Base-by-base conservation (phyloP, 1,140 invertebrate species). In the Diprion similis region DNA sequence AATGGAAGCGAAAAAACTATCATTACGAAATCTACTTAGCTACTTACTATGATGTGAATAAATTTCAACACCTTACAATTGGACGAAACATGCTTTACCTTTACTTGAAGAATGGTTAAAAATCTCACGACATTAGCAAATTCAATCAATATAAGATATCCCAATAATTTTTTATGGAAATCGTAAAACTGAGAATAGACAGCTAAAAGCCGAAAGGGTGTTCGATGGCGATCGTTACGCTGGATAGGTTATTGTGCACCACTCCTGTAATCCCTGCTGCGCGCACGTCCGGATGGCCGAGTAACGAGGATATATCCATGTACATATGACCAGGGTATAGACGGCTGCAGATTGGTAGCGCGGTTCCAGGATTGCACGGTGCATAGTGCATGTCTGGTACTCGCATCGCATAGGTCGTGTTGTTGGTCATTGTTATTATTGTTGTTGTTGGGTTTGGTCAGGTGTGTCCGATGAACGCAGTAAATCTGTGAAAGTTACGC, bases 401-500 rank as follows among this genome's bases (percentile, higher is more conserved):
- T 59, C 51, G 51, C 11, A 59, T 59, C 51, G 51, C 51, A 17
- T 17, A 59, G n/a, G n/a, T 59, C 51, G 51, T 17, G 51, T 59
- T 15, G 51, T 37, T 37, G 24, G 24, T 37, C 24, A 6, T 37
- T 37, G 24, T 37, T 37, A 37, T 37, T 68, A 71, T 71, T 71
- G 75, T 68, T 65, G 72, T 78, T 78, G 74, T 71, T 77, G 76
- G 76, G 73, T 78, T 76, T 75, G 78, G 80, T 83, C 79, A 82
- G 77, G 76, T 82, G 80, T 81, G 80, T 78, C 76, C 77, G 78
- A 82, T 76, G 81, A 84, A 83, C 77, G 79, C 74, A 81, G 77
- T 83, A 83, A 85, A 85, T 85, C 80, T 82, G 77, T 77, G 78
- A 81, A 79, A 84, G 83, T 82, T 82, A 85, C 83, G 80, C 78